phyloP scores from a whole-genome alignment of 2,797 vertebrate species.

The Acanthurus tractus region DNA sequence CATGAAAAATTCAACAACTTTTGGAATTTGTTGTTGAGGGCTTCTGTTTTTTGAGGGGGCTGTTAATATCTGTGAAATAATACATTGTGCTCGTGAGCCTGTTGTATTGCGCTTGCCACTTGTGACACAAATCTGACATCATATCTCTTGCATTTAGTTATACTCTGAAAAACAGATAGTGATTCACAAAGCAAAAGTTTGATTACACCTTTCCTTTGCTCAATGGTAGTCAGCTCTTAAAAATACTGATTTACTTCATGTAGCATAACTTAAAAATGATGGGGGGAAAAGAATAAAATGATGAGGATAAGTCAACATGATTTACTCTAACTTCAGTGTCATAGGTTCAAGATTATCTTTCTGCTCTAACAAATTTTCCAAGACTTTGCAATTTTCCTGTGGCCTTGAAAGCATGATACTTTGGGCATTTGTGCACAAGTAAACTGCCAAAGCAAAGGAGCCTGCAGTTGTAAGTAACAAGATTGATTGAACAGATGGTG shows the following conservation, averaged over 20 bases:
- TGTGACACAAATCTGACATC: too few species aligned
- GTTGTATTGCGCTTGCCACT: too few species aligned
- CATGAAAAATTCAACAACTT: too few species aligned
- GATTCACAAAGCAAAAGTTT: constrained; percentile 32
- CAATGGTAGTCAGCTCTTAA: background rate
- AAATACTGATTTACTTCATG: background rate
- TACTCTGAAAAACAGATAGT: background rate
- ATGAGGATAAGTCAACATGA: background rate
- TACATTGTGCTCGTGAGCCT: too few species aligned
- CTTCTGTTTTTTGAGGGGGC: too few species aligned
- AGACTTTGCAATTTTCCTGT: constrained; percentile 66
- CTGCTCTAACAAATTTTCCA: constrained; percentile 36
- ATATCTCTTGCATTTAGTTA: background rate
- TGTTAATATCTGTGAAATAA: too few species aligned
- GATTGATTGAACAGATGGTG: constrained; percentile 60
- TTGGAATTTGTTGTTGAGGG: too few species aligned
- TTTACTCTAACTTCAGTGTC: constrained; percentile 7
- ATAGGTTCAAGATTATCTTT: constrained; percentile 10
- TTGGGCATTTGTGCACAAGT: constrained; percentile 56
- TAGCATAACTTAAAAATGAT: background rate
- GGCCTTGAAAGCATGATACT: constrained; percentile 67
- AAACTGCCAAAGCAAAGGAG: constrained; percentile 48
- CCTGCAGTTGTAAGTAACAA: constrained; percentile 37
- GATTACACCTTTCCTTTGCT: background rate
- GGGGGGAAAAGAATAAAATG: constrained; percentile 1